A percentile compares a stretch with the other conserved stretches of the same genome.
Conservation (phyloP, 1,140 invertebrate species). For the Drosophila eugracilis region DNA sequence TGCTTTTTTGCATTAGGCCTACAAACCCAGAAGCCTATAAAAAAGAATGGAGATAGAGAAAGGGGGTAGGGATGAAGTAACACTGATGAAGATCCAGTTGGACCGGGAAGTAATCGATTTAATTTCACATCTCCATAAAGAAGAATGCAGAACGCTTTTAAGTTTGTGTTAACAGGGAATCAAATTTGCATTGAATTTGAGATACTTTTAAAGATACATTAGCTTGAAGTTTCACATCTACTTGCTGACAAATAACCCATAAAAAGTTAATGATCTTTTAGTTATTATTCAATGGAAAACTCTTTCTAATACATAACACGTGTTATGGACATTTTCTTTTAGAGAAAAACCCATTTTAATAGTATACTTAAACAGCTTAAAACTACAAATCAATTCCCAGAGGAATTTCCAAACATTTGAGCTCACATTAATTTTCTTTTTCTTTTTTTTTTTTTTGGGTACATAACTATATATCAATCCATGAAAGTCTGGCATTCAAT, state of each 20-base stretch:
- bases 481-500: constrained; percentile 46
- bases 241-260: too few species aligned
- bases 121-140: constrained; percentile 21
- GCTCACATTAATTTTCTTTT: too few species aligned
- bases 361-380: neutral
- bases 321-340: neutral
- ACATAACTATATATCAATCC: too few species aligned
- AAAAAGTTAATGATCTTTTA: too few species aligned
- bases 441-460: constrained; percentile 15
- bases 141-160: constrained; percentile 6
- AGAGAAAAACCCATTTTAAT: neutral
- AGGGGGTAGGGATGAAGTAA: neutral
- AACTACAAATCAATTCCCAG: neutral
- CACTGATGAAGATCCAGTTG: constrained; percentile 46
- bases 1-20: constrained; percentile 75
- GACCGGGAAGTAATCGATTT: constrained; percentile 44
- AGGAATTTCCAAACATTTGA: neutral
- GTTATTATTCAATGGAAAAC: neutral
- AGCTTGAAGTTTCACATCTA: too few species aligned
- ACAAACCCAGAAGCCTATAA: constrained; percentile 80
- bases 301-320: neutral
- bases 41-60: neutral
- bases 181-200: neutral
- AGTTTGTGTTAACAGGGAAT: neutral
- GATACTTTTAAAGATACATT: too few species aligned